Evolutionary conservation across 2,888 invertebrate genomes (phyloP).

Genomic region (Trachelus stipa): DNA sequence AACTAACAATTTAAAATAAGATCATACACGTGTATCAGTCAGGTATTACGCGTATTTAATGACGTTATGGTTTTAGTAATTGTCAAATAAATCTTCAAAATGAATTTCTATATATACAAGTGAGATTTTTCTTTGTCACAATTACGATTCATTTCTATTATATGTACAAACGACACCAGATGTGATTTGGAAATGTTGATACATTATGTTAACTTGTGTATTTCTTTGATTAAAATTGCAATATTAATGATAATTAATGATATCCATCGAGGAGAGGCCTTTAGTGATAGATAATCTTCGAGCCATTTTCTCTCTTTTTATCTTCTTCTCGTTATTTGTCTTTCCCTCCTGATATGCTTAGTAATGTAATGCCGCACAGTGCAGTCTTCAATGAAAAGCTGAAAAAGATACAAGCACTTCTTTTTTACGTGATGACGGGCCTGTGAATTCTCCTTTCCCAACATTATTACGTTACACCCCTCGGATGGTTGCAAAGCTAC

Average conservation of each 20-base stretch:
- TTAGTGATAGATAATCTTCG: background rate
- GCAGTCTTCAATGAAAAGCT: constrained; percentile 28
- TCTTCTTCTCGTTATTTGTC: background rate
- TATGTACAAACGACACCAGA: too few relatives aligned
- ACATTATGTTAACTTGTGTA: too few relatives aligned
- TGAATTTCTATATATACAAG: background rate
- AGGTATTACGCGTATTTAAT: background rate
- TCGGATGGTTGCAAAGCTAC: constrained; percentile 43
- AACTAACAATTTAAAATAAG: background rate
- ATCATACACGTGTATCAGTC: background rate
- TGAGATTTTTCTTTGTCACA: background rate
- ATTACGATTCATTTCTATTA: background rate
- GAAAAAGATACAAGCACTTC: constrained; percentile 33
- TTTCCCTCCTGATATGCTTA: background rate
- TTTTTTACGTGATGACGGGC: constrained; percentile 35
- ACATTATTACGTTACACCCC: constrained; percentile 33
- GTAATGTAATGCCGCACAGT: background rate
- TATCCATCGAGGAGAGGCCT: background rate
- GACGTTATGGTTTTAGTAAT: background rate
- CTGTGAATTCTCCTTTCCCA: constrained; percentile 32
- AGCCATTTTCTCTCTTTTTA: background rate
- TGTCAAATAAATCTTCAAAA: background rate
- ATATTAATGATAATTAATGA: background rate
- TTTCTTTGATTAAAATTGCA: too few relatives aligned
- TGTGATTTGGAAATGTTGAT: too few relatives aligned